These are phyloP conservation scores for Trichogramma evanescens DNA, from an alignment of 2,888 invertebrate species.

Conservation along the genomic window DNA sequence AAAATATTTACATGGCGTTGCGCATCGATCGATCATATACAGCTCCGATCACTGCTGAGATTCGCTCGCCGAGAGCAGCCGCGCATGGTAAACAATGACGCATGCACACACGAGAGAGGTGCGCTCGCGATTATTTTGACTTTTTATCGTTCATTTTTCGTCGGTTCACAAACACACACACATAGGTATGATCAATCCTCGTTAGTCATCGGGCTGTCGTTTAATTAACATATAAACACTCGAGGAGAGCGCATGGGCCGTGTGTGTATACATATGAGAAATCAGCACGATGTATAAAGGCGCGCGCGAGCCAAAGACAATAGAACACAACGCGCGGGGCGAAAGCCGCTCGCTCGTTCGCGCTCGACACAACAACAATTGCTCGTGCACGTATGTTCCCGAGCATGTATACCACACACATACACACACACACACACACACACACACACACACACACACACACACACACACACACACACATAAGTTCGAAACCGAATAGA, in stretches of 20 bases:
- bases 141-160: too few species aligned
- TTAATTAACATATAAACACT: conserved; percentile 20
- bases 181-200: conserved; percentile 3
- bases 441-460: neutral
- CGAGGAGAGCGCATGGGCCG: conserved; percentile 6
- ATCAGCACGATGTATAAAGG: neutral
- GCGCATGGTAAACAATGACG: too few species aligned
- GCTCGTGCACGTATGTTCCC: neutral
- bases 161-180: neutral
- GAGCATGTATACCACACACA: neutral
- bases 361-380: conserved; percentile 1
- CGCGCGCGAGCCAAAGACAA: conserved; percentile 5
- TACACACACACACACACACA: neutral
- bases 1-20: too few species aligned
- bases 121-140: too few species aligned
- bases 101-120: too few species aligned
- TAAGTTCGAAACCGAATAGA: neutral
- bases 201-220: neutral
- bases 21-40: too few species aligned
- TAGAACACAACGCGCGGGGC: conserved; percentile 1
- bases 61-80: too few species aligned
- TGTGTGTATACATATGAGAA: too few species aligned
- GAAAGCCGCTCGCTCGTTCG: conserved; percentile 10
- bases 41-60: too few species aligned
- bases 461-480: neutral